Percentiles rank a stretch among this genome's conserved stretches.
Evolutionary conservation across 2,888 invertebrate genomes (phyloP).

Genomic region (Caenorhabditis sulstoni): DNA sequence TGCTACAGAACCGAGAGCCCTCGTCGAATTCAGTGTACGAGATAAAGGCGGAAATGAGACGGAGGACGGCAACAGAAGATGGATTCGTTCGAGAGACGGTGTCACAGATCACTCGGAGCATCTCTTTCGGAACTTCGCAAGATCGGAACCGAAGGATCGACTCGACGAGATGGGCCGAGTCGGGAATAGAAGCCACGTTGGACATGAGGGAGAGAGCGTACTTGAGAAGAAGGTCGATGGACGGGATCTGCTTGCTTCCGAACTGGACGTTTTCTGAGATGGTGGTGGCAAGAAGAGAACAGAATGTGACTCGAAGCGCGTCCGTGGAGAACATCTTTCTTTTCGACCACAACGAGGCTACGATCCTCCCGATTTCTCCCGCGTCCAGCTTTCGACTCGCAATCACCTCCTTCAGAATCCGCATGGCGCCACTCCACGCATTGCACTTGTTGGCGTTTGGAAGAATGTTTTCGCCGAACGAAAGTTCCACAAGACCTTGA

Average conservation of each 20-base stretch:
- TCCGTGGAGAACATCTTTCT: slow-evolving; percentile 30
- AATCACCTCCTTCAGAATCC: slow-evolving; percentile 19
- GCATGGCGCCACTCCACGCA: slow-evolving; percentile 31
- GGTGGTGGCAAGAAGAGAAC: slow-evolving; percentile 8
- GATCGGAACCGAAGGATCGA: slow-evolving; percentile 17
- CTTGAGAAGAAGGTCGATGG: slow-evolving; percentile 40
- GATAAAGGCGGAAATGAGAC: slow-evolving; percentile 36
- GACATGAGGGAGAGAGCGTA: slow-evolving; percentile 33
- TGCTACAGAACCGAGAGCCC: slow-evolving; percentile 21
- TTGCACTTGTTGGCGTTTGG: slow-evolving; percentile 3
- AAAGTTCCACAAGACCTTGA: slow-evolving; percentile 17
- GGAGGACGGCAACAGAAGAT: slow-evolving; percentile 13
- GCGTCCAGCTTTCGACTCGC: neutral
- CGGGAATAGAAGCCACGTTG: slow-evolving; percentile 20
- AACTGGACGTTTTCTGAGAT: slow-evolving; percentile 4
- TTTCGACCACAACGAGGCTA: slow-evolving; percentile 26
- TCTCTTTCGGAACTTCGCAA: slow-evolving; percentile 7
- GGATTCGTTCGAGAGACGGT: slow-evolving; percentile 40
- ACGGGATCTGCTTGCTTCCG: slow-evolving; percentile 16
- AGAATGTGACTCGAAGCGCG: slow-evolving; percentile 24
- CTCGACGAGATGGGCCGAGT: slow-evolving; percentile 20
- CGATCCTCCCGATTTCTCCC: neutral
- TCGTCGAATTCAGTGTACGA: slow-evolving; percentile 42
- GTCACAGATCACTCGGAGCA: slow-evolving; percentile 20
- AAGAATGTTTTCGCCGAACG: neutral